phyloP scores from a whole-genome alignment of 2,888 invertebrate species.

The Chloroclystis v-ata region DNA sequence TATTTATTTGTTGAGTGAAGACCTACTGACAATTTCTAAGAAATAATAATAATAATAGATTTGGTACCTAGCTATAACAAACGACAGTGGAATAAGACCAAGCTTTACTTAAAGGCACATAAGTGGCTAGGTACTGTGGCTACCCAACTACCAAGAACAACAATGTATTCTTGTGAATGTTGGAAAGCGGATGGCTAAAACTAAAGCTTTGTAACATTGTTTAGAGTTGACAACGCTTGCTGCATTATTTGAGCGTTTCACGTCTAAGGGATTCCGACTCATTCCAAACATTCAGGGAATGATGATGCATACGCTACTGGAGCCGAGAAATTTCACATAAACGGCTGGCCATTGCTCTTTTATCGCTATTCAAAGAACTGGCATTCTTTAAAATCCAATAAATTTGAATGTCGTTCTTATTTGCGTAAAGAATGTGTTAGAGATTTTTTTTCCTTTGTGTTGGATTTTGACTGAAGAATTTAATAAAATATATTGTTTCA shows the following conservation, averaged over 20 bases:
- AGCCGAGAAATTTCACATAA: conserved; percentile 25
- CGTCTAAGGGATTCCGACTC: conserved; percentile 43
- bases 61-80: too few species aligned
- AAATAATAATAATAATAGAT: too few species aligned
- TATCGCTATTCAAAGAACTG: conserved; percentile 24
- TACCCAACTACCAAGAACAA: conserved; percentile 12
- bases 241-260: conserved; percentile 29
- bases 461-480: background rate
- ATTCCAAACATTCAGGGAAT: conserved; percentile 37
- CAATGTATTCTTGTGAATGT: conserved; percentile 20
- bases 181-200: conserved; percentile 33
- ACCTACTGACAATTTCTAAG: too few species aligned
- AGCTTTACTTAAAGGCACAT: too few species aligned
- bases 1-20: too few species aligned
- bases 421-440: background rate
- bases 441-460: background rate
- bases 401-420: conserved; percentile 8
- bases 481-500: too few species aligned
- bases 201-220: conserved; percentile 38
- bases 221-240: conserved; percentile 41
- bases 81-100: too few species aligned
- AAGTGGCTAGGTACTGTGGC: background rate
- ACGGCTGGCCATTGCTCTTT: conserved; percentile 20
- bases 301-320: conserved; percentile 21
- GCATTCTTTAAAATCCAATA: conserved; percentile 17